A percentile compares a stretch with the other conserved stretches of the same genome.
phyloP scores from a whole-genome alignment of 1,140 invertebrate genomes.

The Glossosoma conforme region DNA sequence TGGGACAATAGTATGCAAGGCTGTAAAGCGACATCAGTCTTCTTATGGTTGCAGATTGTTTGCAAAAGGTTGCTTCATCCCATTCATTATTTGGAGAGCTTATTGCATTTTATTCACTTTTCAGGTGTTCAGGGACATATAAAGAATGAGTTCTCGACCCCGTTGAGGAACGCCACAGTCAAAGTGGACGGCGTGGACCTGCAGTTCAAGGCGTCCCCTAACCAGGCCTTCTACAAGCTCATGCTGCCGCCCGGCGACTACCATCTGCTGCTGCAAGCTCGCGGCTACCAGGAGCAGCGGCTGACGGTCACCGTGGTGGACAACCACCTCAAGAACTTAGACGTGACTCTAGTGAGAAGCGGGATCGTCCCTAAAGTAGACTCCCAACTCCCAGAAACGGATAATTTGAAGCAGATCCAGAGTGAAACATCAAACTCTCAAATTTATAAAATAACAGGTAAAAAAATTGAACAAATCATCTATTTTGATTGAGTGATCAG shows the following conservation, averaged over 20 bases:
- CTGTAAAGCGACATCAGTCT: too few relatives aligned
- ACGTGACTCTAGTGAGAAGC: constrained; percentile 32
- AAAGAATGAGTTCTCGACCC: constrained; percentile 54
- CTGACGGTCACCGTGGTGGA: constrained; percentile 40
- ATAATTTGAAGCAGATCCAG: background rate
- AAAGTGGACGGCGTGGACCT: constrained; percentile 53
- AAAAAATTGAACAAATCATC: too few relatives aligned
- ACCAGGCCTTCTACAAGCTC: constrained; percentile 64
- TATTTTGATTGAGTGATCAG: too few relatives aligned
- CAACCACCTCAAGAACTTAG: constrained; percentile 35
- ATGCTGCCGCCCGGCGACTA: constrained; percentile 63
- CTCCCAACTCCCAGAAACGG: background rate
- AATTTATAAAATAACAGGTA: background rate
- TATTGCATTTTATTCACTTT: constrained; percentile 28
- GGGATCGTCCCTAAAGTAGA: too few relatives aligned
- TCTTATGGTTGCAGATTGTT: too few relatives aligned
- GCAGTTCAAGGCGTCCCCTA: constrained; percentile 58
- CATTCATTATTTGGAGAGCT: background rate
- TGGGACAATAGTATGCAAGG: too few relatives aligned
- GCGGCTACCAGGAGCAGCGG: constrained; percentile 51
- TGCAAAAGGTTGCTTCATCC: background rate
- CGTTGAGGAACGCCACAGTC: constrained; percentile 67
- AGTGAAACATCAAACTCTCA: background rate
- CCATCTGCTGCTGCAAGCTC: constrained; percentile 52
- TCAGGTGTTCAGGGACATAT: constrained; percentile 70